Base-by-base conservation (phyloP, 2,888 invertebrate species). In the Zhengitettix transpicula region DNA sequence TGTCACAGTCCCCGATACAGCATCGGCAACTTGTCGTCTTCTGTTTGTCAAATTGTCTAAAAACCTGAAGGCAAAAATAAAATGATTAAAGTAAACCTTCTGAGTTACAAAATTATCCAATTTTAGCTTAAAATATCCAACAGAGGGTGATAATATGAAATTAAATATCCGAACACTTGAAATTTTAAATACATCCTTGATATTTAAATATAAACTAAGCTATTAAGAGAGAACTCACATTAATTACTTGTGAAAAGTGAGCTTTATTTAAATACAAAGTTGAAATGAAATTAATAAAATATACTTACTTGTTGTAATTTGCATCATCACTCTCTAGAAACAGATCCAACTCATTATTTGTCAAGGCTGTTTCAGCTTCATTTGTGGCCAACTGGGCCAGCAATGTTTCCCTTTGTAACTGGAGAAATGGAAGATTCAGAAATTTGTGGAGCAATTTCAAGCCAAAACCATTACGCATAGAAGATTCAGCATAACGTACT, bases 391-490 rank as follows among this genome's bases (percentile, higher is more conserved):
- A 74, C 71, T 94, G 92, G 65, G 84, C 82, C 55, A 91, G 70
- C 54, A 95, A 74, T 15, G 91, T 89, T 66, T 88, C 88, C 67
- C 84, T 81, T 77, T 96, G 96, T 42, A 97, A 77, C 69, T 89
- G 85, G 58, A 97, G 77, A 72, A 96, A 97, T 58, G 97, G 96
- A 61, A 97, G 79, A 73, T 93, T 95, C 70, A 97, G 87, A 75
- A 96, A 97, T 74, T 92, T 92, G 76, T 97, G 93, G 58, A 97
- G 78, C 63, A 92, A 80, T 69, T 92, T 87, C 59, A 97, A 75
- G 7, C 97, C 97, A 74, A 95, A 96, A 1, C 94, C 94, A 75
- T 95, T 96, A 68, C 92, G 80, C 95, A 96, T 95, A 3, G 94
- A 95, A 0, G 91, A 84, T 72, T 95, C 94, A 0, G 91, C 87